These are phyloP conservation scores for Sminthurinus aureus DNA, from an alignment of 2,888 invertebrate species.

Conservation along the genomic window DNA sequence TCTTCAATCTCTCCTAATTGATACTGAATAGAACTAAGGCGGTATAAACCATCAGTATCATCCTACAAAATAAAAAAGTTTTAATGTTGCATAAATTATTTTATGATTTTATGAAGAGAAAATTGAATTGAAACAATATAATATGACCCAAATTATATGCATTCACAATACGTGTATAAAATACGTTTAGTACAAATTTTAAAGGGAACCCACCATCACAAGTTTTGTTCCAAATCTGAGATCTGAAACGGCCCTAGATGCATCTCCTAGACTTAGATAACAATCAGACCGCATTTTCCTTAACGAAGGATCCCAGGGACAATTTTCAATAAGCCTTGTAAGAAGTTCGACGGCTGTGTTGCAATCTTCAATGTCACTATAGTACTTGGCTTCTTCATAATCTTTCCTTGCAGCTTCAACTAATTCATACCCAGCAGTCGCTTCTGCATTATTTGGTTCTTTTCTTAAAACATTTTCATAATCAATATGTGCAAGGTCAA, in stretches of 20 bases:
- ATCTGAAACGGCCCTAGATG: slow-evolving; percentile 87
- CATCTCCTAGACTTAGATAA: slow-evolving; percentile 79
- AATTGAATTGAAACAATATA: too few relatives aligned
- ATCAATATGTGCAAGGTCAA: slow-evolving; percentile 82
- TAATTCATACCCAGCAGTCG: slow-evolving; percentile 72
- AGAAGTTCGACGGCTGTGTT: slow-evolving; percentile 70
- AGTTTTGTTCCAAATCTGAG: slow-evolving; percentile 89
- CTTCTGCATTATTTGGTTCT: slow-evolving; percentile 82
- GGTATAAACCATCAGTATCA: slow-evolving; percentile 85
- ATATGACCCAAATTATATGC: too few relatives aligned
- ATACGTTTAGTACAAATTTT: too few relatives aligned
- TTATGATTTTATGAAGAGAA: too few relatives aligned
- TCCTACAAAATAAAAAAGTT: slow-evolving; percentile 66
- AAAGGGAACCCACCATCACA: slow-evolving; percentile 66
- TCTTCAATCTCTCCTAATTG: slow-evolving; percentile 81
- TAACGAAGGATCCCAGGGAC: slow-evolving; percentile 88
- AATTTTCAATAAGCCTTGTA: slow-evolving; percentile 65
- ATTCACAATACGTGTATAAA: too few relatives aligned
- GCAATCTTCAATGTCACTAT: slow-evolving; percentile 69
- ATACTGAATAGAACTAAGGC: slow-evolving; percentile 86
- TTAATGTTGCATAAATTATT: too few relatives aligned
- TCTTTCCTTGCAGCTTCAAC: slow-evolving; percentile 72
- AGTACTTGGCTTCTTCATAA: slow-evolving; percentile 72
- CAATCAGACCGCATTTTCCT: slow-evolving; percentile 87
- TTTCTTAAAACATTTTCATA: slow-evolving; percentile 79